A percentile compares a stretch with the other conserved stretches of the same genome.
phyloP scores from a whole-genome alignment of 2,888 invertebrate species.

The Epistrophe grossulariae region DNA sequence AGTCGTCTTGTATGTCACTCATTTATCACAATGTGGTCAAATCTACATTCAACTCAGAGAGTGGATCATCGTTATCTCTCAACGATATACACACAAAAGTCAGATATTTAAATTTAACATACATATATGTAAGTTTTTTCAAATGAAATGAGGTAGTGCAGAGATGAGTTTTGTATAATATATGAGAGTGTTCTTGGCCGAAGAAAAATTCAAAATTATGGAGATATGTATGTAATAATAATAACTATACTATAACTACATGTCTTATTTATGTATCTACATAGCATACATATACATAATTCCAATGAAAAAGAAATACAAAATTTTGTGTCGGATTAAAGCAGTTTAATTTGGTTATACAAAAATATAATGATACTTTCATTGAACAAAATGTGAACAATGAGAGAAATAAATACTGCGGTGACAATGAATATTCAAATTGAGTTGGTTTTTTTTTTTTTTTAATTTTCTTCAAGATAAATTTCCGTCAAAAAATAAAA shows the following conservation, averaged over 20 bases:
- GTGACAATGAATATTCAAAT: conserved; percentile 29
- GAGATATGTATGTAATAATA: neutral
- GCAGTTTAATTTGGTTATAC: conserved; percentile 28
- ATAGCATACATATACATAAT: neutral
- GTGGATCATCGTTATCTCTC: conserved; percentile 31
- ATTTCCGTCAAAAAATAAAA: conserved; percentile 11
- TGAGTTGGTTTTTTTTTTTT: neutral
- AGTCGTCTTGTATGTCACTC: conserved; percentile 27
- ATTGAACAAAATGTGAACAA: conserved; percentile 28
- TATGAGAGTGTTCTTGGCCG: conserved; percentile 29
- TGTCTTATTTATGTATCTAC: too few species aligned
- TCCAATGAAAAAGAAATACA: conserved; percentile 2
- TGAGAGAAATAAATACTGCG: conserved; percentile 3
- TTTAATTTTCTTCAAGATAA: neutral
- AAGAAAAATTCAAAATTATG: conserved; percentile 32
- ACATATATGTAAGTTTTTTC: neutral
- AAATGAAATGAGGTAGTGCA: conserved; percentile 20
- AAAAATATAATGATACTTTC: neutral
- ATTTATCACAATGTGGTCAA: conserved; percentile 30
- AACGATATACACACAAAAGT: conserved; percentile 8
- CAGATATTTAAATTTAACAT: conserved; percentile 7
- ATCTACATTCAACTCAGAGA: conserved; percentile 1
- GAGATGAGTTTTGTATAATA: conserved; percentile 1
- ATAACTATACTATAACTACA: too few species aligned
- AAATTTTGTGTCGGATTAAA: neutral